Conservation (phyloP, 2,797 vertebrate species). For the Rhinogobio ventralis region DNA sequence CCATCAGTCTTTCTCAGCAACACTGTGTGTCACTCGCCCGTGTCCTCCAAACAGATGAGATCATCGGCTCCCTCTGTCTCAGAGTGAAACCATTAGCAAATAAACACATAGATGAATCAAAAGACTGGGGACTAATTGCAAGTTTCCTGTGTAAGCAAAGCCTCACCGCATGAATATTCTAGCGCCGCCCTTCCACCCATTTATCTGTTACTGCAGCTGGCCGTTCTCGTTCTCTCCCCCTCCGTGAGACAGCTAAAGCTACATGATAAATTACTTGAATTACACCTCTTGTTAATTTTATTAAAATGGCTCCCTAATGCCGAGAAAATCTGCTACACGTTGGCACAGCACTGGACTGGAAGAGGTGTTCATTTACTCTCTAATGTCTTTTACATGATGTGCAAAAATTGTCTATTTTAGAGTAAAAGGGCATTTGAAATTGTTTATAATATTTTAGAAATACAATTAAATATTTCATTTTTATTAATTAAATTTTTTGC, state of each 20-base stretch:
- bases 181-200: constrained; percentile 11
- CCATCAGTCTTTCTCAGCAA: constrained; percentile 63
- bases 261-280: constrained; percentile 43
- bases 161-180: constrained; percentile 45
- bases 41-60: constrained; percentile 51
- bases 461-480: background rate
- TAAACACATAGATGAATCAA: constrained; percentile 53
- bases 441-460: background rate
- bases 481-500: background rate
- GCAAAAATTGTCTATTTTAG: background rate
- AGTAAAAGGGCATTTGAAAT: background rate
- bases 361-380: background rate
- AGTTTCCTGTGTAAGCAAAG: constrained; percentile 52
- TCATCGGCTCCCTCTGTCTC: constrained; percentile 46
- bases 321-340: constrained; percentile 5
- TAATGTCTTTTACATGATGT: background rate
- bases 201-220: constrained; percentile 48
- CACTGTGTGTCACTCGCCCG: constrained; percentile 27
- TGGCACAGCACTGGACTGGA: constrained; percentile 13
- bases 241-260: constrained; percentile 35
- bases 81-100: constrained; percentile 42
- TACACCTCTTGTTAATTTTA: constrained; percentile 31
- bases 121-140: constrained; percentile 49
- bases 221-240: constrained; percentile 16
- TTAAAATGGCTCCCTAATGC: constrained; percentile 34